Evolutionary conservation across 2,888 invertebrate genomes (phyloP).

Genomic region (Galerucella nymphaeae): DNA sequence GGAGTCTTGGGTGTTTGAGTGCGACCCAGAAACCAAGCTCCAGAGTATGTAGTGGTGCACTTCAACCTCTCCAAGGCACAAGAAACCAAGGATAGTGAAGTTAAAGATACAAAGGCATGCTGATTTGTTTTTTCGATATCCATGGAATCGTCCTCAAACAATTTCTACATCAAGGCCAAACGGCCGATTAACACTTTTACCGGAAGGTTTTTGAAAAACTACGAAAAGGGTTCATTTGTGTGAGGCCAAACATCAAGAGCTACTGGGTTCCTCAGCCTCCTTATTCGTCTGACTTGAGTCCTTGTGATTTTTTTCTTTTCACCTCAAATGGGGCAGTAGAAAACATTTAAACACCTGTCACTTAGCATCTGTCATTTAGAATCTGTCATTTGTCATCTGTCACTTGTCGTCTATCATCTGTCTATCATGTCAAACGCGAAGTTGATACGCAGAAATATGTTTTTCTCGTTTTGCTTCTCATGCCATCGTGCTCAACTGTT

Average conservation of each 20-base stretch:
- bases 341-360: too few species aligned
- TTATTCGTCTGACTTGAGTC: constrained; percentile 18
- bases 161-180: constrained; percentile 23
- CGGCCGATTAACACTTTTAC: constrained; percentile 24
- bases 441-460: too few species aligned
- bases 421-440: too few species aligned
- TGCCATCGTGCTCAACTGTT: too few species aligned
- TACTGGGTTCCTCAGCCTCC: constrained; percentile 23
- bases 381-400: too few species aligned
- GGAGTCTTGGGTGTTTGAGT: too few species aligned
- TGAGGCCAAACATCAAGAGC: constrained; percentile 13
- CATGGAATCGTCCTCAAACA: constrained; percentile 26
- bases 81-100: not conserved
- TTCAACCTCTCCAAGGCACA: too few species aligned
- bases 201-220: constrained; percentile 11
- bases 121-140: constrained; percentile 30
- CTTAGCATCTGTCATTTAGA: too few species aligned
- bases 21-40: too few species aligned
- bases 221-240: constrained; percentile 7
- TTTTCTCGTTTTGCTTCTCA: too few species aligned
- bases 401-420: too few species aligned
- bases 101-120: constrained; percentile 25
- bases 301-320: constrained; percentile 9
- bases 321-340: not conserved
- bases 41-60: too few species aligned